These are phyloP conservation scores for Halichoerus grypus DNA, from an alignment of 2,113 vertebrate genomes.

Conservation along the genomic window DNA sequence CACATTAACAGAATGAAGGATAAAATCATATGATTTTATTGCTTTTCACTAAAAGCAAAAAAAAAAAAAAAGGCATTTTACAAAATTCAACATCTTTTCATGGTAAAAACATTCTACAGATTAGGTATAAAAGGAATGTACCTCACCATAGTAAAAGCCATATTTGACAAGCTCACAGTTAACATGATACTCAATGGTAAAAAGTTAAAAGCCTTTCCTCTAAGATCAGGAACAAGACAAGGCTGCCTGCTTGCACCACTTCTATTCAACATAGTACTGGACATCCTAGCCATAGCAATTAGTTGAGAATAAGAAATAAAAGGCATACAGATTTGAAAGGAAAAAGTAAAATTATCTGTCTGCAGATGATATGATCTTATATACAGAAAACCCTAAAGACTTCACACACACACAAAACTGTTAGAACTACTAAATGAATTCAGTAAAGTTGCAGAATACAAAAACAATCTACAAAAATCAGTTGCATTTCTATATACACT, in stretches of 20 bases:
- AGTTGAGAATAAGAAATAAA: slow-evolving; percentile 1
- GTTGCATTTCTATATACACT: not conserved
- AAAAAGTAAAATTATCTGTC: not conserved
- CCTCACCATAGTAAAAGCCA: not conserved
- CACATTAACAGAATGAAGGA: not conserved
- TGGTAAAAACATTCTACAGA: not conserved
- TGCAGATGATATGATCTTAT: not conserved
- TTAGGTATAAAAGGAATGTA: not conserved
- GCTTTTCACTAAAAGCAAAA: not conserved
- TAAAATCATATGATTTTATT: not conserved
- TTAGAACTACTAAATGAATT: slow-evolving; percentile 1
- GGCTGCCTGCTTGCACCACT: not conserved
- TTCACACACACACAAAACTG: not conserved
- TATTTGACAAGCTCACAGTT: not conserved
- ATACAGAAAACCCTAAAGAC: not conserved
- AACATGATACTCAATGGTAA: not conserved
- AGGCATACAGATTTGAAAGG: not conserved
- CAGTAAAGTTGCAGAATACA: not conserved
- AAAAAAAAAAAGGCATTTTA: not conserved
- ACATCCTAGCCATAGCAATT: not conserved
- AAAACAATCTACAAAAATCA: not conserved
- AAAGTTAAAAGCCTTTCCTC: not conserved
- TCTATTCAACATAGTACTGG: not conserved
- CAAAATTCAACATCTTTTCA: not conserved
- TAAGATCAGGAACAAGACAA: not conserved